Evolutionary conservation across 2,888 invertebrate genomes (phyloP), one percentile per base, ranked within the genome.

Genomic region (Sarcophaga caerulescens): DNA sequence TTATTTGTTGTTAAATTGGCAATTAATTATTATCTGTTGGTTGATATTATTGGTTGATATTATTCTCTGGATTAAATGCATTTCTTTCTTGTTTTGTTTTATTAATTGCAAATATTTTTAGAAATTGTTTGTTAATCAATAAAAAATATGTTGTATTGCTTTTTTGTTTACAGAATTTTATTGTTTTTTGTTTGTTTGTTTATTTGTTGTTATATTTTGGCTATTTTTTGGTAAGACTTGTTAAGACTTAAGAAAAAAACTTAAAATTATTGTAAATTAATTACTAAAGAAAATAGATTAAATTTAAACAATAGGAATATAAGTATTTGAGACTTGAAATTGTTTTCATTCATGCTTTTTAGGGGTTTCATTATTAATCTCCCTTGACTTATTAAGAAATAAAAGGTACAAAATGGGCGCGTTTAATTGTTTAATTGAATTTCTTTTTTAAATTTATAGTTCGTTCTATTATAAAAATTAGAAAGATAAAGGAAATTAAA

Each of bases 341-440:
- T 66, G 17, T 17, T 17, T 66, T 35, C 44, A n/a, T 35, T 35
- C 35, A 35, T 35, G 35, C 35, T 65, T 59, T 71, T 12, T 4
- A 11, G 10, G 21, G 45, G 8, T 17, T 14, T 44, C 59, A 71
- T 10, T n/a, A 25, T 25, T 25, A n/a, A 6, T 11, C 21, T 23
- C 59, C 17, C 17, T 35, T 21, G 57, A 10, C 66, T 68, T 68
- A 76, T 21, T 44, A 17, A 14, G 66, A 76, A 66, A 35, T 35
- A 57, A 76, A 76, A 76, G 66, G 66, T 76, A 76, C 76, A 76
- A 68, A 68, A 66, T 59, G 76, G 76, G 76, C 76, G 76, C 76
- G 66, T 68, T 66, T 66, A 17, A 63, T 63, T 69, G 47, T 69
- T 63, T 35, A 52, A n/a, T 57, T 57, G 65, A 63, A 35, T 59